Evolutionary conservation across 1,140 invertebrate species (phyloP), one percentile per base, ranked within the genome.

Genomic region (Heliconius eleuchia): DNA sequence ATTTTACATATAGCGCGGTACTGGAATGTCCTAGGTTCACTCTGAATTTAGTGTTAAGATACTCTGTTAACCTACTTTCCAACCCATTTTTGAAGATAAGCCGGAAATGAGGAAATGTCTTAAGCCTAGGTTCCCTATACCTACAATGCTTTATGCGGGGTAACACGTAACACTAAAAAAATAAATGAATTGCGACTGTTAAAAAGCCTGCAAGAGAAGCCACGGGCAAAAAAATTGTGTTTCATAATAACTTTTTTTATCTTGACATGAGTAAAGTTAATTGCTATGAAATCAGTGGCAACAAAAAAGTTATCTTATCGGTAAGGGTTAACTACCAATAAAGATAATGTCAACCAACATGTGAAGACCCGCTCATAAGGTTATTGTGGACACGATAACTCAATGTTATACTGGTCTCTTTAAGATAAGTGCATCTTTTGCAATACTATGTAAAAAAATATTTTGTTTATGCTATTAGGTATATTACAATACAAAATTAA

Each of bases 261-360:
- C 57, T n/a, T 1, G n/a, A n/a, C 57, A 27, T 23, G 57, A 23
- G n/a, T 6, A n/a, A 23, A 23, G 57, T 60, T 60, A 60, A 60
- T 60, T 60, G 23, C 19, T 60, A 19, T 60, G 19, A 60, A 60
- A 60, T 60, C 57, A 60, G n/a, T 60, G 3, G n/a, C 57, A 3
- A 60, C 57, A 60, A 60, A 60, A 60, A 60, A 60, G 57, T 23
- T 60, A 60, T 60, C 57, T 60, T 60, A 60, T 60, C 57, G 23
- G 19, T 3, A 23, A 23, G 57, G 57, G 57, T 60, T 60, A 60
- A 60, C 57, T 60, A 60, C 57, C 57, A 60, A n/a, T 46, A 13
- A 9, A 60, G 57, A 60, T 11, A 60, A n/a, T 60, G 23, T 23
- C 57, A 60, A 60, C 9, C 57, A 60, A 60, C 9, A 13, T 60